Conservation (phyloP, 2,113 vertebrate species). For the Tragulus kanchil region DNA sequence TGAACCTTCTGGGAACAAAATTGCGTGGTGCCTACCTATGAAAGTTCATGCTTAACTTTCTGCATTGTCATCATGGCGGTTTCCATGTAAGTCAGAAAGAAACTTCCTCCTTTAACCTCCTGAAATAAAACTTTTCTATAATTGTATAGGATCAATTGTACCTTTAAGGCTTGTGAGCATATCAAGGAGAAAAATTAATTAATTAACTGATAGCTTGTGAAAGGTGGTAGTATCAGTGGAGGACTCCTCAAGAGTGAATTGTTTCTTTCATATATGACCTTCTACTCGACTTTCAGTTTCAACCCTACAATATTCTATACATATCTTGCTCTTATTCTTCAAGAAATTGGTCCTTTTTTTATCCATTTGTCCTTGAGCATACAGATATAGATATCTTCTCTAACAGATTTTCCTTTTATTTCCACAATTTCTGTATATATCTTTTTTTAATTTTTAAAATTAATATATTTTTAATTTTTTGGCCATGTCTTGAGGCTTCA, state of each 20-base stretch:
- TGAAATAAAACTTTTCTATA: conserved; percentile 32
- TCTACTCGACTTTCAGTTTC: neutral
- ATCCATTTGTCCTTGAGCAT: neutral
- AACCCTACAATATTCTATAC: neutral
- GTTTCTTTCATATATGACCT: neutral
- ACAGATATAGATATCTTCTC: neutral
- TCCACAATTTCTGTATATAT: neutral
- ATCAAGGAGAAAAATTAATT: conserved; percentile 12
- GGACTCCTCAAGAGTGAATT: neutral
- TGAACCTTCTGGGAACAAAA: neutral
- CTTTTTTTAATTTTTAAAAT: neutral
- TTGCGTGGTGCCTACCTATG: neutral
- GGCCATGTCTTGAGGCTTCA: neutral
- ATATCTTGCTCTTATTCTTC: neutral
- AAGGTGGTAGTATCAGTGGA: neutral
- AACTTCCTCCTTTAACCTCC: neutral
- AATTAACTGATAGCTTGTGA: conserved; percentile 5
- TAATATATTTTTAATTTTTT: neutral
- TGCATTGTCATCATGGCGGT: neutral
- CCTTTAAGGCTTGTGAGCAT: neutral
- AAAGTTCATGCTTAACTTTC: neutral
- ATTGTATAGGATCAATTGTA: neutral
- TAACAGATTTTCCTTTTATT: neutral
- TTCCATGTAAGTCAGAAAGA: neutral
- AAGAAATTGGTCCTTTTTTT: neutral